Evolutionary conservation across 2,113 vertebrate genomes (phyloP), one percentile per base, ranked within the genome.

Genomic region (Corythornis vintsioides): DNA sequence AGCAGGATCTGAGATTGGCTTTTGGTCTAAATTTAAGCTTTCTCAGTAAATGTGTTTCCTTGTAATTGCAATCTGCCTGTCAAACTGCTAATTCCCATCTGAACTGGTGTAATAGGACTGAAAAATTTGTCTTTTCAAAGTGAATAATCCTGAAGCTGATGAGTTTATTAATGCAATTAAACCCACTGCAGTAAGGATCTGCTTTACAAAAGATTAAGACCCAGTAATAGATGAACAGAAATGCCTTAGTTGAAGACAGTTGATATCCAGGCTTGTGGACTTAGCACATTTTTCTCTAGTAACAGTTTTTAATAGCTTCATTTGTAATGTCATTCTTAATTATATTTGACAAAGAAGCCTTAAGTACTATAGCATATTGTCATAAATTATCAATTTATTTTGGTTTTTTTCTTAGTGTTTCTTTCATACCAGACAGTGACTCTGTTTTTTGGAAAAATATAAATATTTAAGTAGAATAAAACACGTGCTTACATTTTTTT

Each of bases 161-260:
- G 83, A 86, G 78, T 87, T 94, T 86, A 92, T 93, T 91, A 94
- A 93, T 80, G 79, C 88, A 93, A 94, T 86, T 52, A 88, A 93
- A 92, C 55, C n/a, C 40, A 19, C 45, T 67, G 33, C 53, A 78
- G 40, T 71, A 77, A 88, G 69, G 53, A 88, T 87, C 79, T 89
- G 69, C 65, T 91, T 65, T 45, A 67, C 43, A 11, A 69, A 86
- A 93, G 87, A 92, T 91, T 95, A 96, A 88, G 72, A 71, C 67
- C 33, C 69, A 93, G 76, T 40, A 81, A 75, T 19, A 92, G 72
- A 86, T 94, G 85, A 89, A 69, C 75, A 88, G 67, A 91, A 87
- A 71, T 83, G 78, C 48, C 45, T 86, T 80, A 63, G 72, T 83
- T 80, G 87, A 86, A 91, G 82, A 88, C 38, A 83, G 33, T 77